phyloP scores from a whole-genome alignment of 2,888 invertebrate species.

The Unio pictorum region DNA sequence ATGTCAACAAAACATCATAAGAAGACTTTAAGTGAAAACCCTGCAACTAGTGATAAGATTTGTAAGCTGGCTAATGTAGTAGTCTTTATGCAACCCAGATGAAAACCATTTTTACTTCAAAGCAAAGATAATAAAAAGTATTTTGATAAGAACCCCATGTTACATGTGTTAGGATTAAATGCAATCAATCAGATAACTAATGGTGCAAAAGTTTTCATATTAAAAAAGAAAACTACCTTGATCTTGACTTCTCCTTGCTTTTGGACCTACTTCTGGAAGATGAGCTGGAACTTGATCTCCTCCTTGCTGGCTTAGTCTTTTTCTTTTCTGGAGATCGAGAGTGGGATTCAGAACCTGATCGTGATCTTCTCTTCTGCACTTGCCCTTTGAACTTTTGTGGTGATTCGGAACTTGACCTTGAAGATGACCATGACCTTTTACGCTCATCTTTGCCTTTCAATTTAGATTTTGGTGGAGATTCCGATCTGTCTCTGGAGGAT shows the following conservation, averaged over 20 bases:
- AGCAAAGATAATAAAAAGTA: no score
- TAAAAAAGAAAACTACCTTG: slow-evolving; percentile 11
- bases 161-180: no score
- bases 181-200: no score
- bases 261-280: not conserved
- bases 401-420: not conserved
- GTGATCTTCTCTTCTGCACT: slow-evolving; percentile 1
- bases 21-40: no score
- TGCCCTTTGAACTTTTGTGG: slow-evolving; percentile 14
- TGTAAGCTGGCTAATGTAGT: no score
- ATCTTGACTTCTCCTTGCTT: slow-evolving; percentile 14
- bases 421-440: slow-evolving; percentile 2
- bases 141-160: no score
- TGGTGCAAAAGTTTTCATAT: no score
- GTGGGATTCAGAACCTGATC: slow-evolving; percentile 3
- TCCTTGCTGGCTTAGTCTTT: not conserved
- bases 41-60: no score
- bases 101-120: no score
- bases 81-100: no score
- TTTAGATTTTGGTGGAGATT: not conserved
- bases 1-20: no score
- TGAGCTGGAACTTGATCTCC: not conserved
- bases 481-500: slow-evolving; percentile 1
- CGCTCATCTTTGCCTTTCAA: not conserved
- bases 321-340: slow-evolving; percentile 3